Base-by-base conservation (phyloP, 2,797 vertebrate genomes). In the Eutrigla gurnardus region DNA sequence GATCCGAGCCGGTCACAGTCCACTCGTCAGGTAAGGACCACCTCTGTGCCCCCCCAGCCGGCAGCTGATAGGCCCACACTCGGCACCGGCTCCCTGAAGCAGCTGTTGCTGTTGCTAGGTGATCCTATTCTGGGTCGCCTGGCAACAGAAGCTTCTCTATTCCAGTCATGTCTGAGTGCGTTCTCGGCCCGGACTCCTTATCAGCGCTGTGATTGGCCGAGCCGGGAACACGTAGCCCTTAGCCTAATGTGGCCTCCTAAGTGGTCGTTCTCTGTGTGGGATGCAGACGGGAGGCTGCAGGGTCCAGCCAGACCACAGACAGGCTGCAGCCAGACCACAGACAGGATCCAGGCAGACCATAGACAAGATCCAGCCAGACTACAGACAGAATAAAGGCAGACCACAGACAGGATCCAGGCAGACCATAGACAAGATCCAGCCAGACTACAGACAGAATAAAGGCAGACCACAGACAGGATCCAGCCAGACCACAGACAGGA, bases 121-220 rank as follows among this genome's bases (percentile, higher is more conserved):
- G 91, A 94, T 93, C 75, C 52, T 86, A 3, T 88, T 93, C 91
- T 77, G 75, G 93, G 92, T 95, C 25, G 94, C 95, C 89, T 92
- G 92, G 95, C 93, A 96, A 96, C 95, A 90, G 83, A 82, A 81
- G 79, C 85, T 93, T 92, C 91, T 93, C 90, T 92, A 87, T 91
- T 95, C 87, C 69, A 61, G 25, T 88, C 92, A 93, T 85, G 75
- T 95, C 90, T 85, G 86, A 77, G 82, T 91, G 88, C 85, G 86
- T 81, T 86, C 81, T 89, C 90, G 91, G 84, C 82, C 82, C 86
- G 77, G 74, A 85, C 84, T 85, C 82, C 81, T 54, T 84, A 80
- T 86, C 78, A 7, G 25, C 3, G 42, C 88, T 89, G 86, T 86
- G 90, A 94, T 81, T 91, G 87, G 89, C 70, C 80, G n/a, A 37